A percentile compares a stretch with the other conserved stretches of the same genome.
Evolutionary conservation across 2,113 vertebrate species (phyloP).

Genomic region (Alligator sinensis): DNA sequence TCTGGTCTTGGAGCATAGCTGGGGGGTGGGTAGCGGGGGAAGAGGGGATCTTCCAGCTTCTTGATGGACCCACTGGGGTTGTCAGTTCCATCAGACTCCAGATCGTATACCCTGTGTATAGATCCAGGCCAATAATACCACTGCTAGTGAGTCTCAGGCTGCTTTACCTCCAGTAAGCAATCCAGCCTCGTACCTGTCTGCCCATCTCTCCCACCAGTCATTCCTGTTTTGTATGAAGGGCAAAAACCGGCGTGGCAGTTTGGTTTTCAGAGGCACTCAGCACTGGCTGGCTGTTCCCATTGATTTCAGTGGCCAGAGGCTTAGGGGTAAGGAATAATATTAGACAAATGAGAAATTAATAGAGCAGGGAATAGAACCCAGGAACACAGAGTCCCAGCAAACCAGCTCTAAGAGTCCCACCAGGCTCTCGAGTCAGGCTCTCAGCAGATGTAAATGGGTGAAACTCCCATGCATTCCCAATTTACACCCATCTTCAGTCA

Average conservation of each 20-base stretch:
- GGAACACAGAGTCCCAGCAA: no score
- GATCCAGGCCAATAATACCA: background rate
- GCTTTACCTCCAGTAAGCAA: background rate
- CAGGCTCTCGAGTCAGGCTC: background rate
- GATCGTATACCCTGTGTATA: background rate
- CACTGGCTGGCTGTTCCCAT: background rate
- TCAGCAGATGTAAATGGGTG: background rate
- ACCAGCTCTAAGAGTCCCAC: background rate
- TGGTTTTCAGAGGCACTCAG: background rate
- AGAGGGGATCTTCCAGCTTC: no score
- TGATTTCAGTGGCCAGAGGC: background rate
- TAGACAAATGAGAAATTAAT: no score
- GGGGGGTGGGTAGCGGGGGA: background rate
- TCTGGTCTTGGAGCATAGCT: background rate
- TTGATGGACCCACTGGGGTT: no score
- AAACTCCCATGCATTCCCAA: background rate
- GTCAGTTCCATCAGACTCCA: no score
- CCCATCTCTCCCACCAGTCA: background rate
- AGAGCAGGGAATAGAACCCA: no score
- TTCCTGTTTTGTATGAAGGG: background rate
- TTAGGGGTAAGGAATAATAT: background rate
- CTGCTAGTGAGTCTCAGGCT: background rate
- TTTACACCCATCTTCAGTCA: background rate
- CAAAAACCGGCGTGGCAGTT: background rate
- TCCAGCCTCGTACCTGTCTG: background rate